Evolutionary conservation across 2,797 vertebrate genomes (phyloP).

Genomic region (Coregonus suidteri): DNA sequence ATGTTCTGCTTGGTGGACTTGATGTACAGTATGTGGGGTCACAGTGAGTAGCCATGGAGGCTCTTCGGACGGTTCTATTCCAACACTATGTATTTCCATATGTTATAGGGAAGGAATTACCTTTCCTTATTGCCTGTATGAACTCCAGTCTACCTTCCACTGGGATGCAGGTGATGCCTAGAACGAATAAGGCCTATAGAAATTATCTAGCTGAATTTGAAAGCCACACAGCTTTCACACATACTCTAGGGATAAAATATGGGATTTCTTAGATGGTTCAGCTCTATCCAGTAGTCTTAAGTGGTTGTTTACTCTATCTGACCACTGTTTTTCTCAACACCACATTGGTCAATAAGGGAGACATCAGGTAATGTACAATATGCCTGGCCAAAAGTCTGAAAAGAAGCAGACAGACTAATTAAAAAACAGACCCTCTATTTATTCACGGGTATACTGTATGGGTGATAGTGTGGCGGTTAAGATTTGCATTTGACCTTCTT

Average conservation of each 20-base stretch:
- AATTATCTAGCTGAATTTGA: too few relatives aligned
- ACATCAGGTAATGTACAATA: not conserved
- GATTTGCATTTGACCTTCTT: not conserved
- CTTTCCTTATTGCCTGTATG: not conserved
- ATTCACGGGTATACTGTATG: not conserved
- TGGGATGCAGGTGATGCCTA: not conserved
- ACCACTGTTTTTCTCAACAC: too few relatives aligned
- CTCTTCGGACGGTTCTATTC: slow-evolving; percentile 12
- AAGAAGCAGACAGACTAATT: not conserved
- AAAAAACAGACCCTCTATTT: not conserved
- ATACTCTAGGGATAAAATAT: not conserved
- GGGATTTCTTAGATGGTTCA: not conserved
- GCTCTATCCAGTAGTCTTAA: too few relatives aligned
- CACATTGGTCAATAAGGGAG: too few relatives aligned
- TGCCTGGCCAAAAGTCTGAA: not conserved
- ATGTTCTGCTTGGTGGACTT: slow-evolving; percentile 64
- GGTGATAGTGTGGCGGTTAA: not conserved
- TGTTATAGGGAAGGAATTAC: not conserved
- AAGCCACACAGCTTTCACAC: too few relatives aligned
- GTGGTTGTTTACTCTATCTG: too few relatives aligned
- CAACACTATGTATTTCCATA: not conserved
- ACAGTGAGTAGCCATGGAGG: slow-evolving; percentile 34
- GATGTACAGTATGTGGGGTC: slow-evolving; percentile 48
- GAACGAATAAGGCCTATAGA: not conserved
- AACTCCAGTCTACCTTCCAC: not conserved